These are phyloP conservation scores for Poecilia velifera DNA, from an alignment of 2,797 vertebrate genomes.

Conservation along the genomic window DNA sequence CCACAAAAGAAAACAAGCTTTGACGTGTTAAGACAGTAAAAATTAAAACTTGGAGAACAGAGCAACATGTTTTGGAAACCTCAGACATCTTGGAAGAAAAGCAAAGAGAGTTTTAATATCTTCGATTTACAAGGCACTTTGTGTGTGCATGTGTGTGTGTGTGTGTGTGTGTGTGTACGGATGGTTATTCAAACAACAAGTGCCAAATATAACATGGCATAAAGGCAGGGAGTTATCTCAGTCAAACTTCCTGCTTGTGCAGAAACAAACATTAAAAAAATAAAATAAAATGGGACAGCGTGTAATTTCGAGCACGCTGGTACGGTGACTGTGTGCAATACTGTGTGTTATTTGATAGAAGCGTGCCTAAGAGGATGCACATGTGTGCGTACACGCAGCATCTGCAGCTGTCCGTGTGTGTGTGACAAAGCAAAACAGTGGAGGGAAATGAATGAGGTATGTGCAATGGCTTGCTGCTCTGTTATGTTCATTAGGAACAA, in stretches of 20 bases:
- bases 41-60: neutral
- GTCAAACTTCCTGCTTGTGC: constrained; percentile 73
- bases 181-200: constrained; percentile 58
- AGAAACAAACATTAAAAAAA: constrained; percentile 71
- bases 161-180: constrained; percentile 15
- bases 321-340: constrained; percentile 55
- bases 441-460: constrained; percentile 63
- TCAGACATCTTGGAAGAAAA: constrained; percentile 34
- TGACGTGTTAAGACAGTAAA: neutral
- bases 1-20: neutral
- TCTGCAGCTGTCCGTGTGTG: constrained; percentile 63
- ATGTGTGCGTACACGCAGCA: constrained; percentile 21
- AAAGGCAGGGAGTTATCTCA: constrained; percentile 75
- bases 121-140: constrained; percentile 46
- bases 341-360: constrained; percentile 43
- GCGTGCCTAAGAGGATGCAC: constrained; percentile 42
- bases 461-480: constrained; percentile 63
- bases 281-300: constrained; percentile 44
- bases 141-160: constrained; percentile 22
- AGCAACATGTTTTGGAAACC: constrained; percentile 16
- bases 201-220: constrained; percentile 78
- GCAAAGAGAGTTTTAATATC: constrained; percentile 61
- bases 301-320: constrained; percentile 45
- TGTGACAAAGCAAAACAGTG: constrained; percentile 62
- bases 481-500: constrained; percentile 61